Conservation (phyloP, 1,140 invertebrate genomes). For the Arctopsyche grandis region DNA sequence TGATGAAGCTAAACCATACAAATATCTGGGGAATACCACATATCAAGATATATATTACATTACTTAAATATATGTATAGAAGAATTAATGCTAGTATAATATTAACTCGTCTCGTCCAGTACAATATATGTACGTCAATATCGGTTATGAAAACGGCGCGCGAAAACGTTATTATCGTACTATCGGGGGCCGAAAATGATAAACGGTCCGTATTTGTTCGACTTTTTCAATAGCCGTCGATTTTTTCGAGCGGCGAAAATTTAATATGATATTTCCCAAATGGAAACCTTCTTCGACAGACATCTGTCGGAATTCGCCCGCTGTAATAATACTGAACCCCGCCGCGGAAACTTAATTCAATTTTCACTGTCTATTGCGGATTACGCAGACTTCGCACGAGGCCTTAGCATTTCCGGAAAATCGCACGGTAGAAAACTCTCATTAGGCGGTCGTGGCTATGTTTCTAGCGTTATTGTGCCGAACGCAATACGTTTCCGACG, state of each 20-base stretch:
- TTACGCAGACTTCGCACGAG: neutral
- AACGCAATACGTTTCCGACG: neutral
- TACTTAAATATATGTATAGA: too few relatives aligned
- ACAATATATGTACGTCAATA: neutral
- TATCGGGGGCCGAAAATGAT: neutral
- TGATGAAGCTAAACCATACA: too few relatives aligned
- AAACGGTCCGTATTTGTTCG: neutral
- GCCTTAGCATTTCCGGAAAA: neutral
- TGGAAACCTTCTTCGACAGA: constrained; percentile 8
- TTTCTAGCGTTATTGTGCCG: neutral
- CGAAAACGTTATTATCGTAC: neutral
- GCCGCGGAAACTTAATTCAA: constrained; percentile 18
- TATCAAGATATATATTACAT: too few relatives aligned
- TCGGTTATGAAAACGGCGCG: neutral
- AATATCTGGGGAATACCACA: too few relatives aligned
- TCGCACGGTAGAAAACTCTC: neutral
- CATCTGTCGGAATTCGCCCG: neutral
- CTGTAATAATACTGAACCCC: neutral
- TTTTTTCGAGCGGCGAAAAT: neutral
- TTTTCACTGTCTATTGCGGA: neutral
- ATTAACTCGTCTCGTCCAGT: neutral
- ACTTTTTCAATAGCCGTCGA: neutral
- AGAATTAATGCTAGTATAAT: too few relatives aligned
- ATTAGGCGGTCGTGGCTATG: neutral
- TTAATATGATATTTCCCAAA: neutral